A percentile compares a stretch with the other conserved stretches of the same genome.
Conservation (phyloP, 2,888 invertebrate genomes). For the Noctuana brunneofusca region DNA sequence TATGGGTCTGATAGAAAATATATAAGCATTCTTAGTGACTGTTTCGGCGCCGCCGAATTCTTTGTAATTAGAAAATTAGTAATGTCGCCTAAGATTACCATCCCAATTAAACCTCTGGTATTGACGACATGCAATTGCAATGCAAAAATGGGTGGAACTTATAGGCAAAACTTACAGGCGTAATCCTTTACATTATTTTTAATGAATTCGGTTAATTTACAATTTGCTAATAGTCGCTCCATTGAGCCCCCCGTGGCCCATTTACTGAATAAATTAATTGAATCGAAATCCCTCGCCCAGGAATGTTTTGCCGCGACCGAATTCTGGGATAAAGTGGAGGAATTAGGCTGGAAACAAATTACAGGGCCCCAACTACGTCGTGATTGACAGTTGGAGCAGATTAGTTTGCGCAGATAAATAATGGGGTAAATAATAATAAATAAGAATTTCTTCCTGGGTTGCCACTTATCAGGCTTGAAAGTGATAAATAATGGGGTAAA, state of each 20-base stretch:
- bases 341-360: constrained; percentile 3
- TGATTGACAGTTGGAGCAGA: background rate
- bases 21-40: no score
- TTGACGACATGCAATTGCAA: no score
- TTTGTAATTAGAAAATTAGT: no score
- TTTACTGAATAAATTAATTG: constrained; percentile 27
- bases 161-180: background rate
- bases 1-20: no score
- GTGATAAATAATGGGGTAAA: no score
- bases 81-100: no score
- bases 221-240: constrained; percentile 27
- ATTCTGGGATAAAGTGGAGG: background rate
- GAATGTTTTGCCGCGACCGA: constrained; percentile 1
- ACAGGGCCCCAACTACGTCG: background rate
- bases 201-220: constrained; percentile 12
- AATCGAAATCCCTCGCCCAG: constrained; percentile 7
- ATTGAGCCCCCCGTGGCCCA: constrained; percentile 9
- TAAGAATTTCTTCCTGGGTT: background rate
- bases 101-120: no score
- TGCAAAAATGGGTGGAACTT: background rate
- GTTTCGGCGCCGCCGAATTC: no score
- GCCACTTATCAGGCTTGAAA: no score
- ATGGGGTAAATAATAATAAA: background rate
- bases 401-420: background rate
- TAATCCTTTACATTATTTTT: background rate